These are phyloP conservation scores for Lepidochrysops patricia DNA, from an alignment of 2,888 invertebrate genomes.

Conservation along the genomic window DNA sequence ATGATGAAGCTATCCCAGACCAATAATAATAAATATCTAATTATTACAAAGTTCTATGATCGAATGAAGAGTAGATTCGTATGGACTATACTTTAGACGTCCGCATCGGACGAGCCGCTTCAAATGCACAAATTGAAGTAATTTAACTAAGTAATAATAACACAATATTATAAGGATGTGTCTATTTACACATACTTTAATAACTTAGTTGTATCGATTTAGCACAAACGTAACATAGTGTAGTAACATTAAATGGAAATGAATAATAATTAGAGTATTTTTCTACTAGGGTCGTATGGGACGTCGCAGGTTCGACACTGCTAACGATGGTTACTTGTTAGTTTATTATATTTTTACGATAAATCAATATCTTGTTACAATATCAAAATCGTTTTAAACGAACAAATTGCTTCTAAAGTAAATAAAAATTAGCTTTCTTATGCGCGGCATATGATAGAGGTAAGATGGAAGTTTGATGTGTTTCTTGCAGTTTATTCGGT, in stretches of 20 bases:
- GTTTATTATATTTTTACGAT: not conserved
- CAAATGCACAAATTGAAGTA: slow-evolving; percentile 42
- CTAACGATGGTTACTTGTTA: not conserved
- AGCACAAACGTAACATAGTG: not conserved
- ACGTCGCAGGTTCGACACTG: not conserved
- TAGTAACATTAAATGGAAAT: slow-evolving; percentile 5
- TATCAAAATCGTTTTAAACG: not conserved
- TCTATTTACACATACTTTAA: slow-evolving; percentile 8
- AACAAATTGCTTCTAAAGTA: not conserved
- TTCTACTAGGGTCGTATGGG: slow-evolving; percentile 27
- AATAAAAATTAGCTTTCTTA: not conserved
- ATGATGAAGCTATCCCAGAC: no score
- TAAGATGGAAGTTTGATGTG: not conserved
- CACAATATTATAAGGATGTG: not conserved
- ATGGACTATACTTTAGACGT: not conserved
- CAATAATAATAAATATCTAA: no score
- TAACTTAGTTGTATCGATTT: not conserved
- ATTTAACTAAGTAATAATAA: slow-evolving; percentile 21
- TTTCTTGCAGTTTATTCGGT: slow-evolving; percentile 15
- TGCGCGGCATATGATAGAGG: not conserved
- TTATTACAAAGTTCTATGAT: no score
- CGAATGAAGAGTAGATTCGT: no score
- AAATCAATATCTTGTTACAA: not conserved
- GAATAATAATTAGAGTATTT: slow-evolving; percentile 25
- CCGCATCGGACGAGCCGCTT: not conserved